Evolutionary conservation across 1,140 invertebrate species (phyloP), one percentile per base, ranked within the genome.

Genomic region (Holotrichia oblita): DNA sequence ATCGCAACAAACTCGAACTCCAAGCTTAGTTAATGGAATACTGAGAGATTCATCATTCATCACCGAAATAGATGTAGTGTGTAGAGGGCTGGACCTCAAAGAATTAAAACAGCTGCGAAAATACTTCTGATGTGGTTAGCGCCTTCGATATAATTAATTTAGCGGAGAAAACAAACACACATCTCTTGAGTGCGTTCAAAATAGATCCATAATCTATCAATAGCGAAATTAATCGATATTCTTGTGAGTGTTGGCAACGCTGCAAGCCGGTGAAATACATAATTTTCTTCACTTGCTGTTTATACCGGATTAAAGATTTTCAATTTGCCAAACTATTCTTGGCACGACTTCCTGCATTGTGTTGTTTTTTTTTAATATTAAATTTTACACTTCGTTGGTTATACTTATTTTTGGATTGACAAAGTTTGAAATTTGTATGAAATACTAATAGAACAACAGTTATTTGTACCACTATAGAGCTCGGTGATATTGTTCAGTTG

Each of bases 251-350:
- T 69, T 69, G 61, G 61, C 61, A 69, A 69, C n/a, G 17, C 48
- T 17, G 48, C 48, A 69, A 9, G 9, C 4, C 27, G 12, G 22
- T 10, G 22, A 24, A 14, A 22, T 69, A 14, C 12, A 27, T 27
- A 22, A 69, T 55, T 55, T 55, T 55, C 48, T 55, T 34, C 27
- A 2, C 27, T 34, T 69, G 61, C 22, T 34, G 61, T 27, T 22
- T n/a, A n/a, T n/a, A 1, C 27, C 61, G 20, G 10, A 34, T 69
- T 20, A 14, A 69, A 69, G 22, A 69, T 27, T 34, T 34, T 24
- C 22, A 69, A 69, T 22, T 69, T 69, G 61, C 61, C 61, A 69
- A 20, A 69, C 9, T 22, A 69, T 69, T 69, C 61, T 69, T 69
- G 61, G 61, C 61, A 69, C 3, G 22, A 69, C 3, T 27, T 27